phyloP scores from a whole-genome alignment of 2,113 vertebrate genomes.

The Cheirogaleus medius region DNA sequence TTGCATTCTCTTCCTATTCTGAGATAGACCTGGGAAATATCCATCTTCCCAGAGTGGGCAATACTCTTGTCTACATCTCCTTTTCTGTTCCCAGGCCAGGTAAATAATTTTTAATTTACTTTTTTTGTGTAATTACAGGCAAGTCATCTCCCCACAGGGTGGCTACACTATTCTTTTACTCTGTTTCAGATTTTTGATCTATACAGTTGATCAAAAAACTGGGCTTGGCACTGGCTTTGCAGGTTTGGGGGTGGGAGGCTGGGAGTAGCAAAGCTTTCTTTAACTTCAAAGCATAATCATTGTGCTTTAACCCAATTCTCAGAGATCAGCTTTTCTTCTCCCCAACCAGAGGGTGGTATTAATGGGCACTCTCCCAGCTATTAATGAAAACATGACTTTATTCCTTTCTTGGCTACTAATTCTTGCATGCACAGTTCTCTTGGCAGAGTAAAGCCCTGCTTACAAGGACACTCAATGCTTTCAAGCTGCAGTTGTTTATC shows the following conservation, averaged over 20 bases:
- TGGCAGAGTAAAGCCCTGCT: not conserved
- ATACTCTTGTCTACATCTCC: not conserved
- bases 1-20: not conserved
- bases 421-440: not conserved
- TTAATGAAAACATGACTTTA: not conserved
- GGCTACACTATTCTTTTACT: not conserved
- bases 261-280: not conserved
- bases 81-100: not conserved
- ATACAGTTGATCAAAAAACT: not conserved
- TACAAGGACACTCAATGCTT: not conserved
- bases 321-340: not conserved
- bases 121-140: not conserved
- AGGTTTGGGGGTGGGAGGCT: not conserved
- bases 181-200: not conserved
- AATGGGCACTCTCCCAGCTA: not conserved
- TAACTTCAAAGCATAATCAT: not conserved
- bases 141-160: not conserved
- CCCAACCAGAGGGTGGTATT: not conserved
- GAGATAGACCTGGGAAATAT: not conserved
- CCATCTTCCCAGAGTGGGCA: not conserved
- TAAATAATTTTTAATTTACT: not conserved
- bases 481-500: not conserved
- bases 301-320: not conserved
- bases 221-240: not conserved
- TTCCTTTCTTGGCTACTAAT: not conserved